Base-by-base conservation (phyloP, 2,797 vertebrate genomes). In the Anguilla anguilla region DNA sequence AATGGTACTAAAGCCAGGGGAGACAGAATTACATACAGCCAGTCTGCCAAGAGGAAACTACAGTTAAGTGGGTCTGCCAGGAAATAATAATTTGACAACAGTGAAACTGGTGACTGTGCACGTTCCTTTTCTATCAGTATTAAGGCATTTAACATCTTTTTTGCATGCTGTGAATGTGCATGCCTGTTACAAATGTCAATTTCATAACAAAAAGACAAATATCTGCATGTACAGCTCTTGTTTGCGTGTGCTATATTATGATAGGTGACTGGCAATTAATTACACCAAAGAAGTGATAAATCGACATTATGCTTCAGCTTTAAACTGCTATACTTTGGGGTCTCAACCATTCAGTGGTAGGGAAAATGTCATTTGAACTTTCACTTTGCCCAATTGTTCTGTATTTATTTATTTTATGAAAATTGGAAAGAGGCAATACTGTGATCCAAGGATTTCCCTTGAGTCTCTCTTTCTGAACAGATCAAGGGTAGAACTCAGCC, bases 1-100 rank as follows among this genome's bases (percentile, higher is more conserved):
- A 49, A 53, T 89, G 74, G 28, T 51, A 81, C 81, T 86, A 85
- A 35, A 49, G 31, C 83, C 84, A n/a, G 59, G 46, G 69, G 28
- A 28, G 35, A n/a, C 39, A 67, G 61, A 69, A 69, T 51, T 35
- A 46, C 85, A 72, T 67, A 25, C 59, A 74, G 15, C 19, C 35
- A 64, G 79, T 15, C 79, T 25, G 69, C 55, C 55, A 87, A 53
- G 15, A 83, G 72, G 59, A 43, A 51, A 1, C 82, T 57, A 0
- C 69, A n/a, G 46, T 89, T 51, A 25, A 51, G 22, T 51, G 11
- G 79, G 46, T 49, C 19, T 51, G 6, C 46, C 79, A 82, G 43
- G 43, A 82, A 82, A 49, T 51, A 82, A 11, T 25, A n/a, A 25
- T 82, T 22, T 51, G 46, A 82, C 19, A 79, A 22, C 79, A 82